Base-by-base conservation (phyloP, 2,797 vertebrate species). In the Graptemys geographica region DNA sequence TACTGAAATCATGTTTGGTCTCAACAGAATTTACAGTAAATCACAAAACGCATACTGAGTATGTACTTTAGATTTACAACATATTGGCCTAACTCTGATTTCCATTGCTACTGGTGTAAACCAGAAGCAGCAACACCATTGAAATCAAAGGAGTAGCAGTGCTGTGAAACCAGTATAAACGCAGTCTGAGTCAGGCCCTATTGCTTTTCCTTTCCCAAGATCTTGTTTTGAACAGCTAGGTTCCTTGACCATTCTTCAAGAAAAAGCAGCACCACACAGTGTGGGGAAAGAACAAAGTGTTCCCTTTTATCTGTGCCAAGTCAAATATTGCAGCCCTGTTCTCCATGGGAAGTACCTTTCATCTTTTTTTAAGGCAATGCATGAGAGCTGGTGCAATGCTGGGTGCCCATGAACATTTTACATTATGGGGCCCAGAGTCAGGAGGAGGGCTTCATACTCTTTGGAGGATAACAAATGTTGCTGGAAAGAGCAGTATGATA, bases 281-380 rank as follows among this genome's bases (percentile, higher is more conserved):
- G 8, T 0, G 78, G 62, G 25, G 23, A 81, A 83, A 96, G 89
- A 95, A 94, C 62, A 96, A 95, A 96, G 87, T 0, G 0, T 31
- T 21, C 94, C 84, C 87, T 95, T 96, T 96, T 79, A 96, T 93
- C 96, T 91, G 28, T 44, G 15, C 81, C 88, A 90, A 33, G 90
- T 94, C 90, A 97, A 96, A 97, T 84, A 96, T 7, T 94, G 87
- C 95, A 95, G 80, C 96, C 82, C 25, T 92, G 90, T 21, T 94
- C 92, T 88, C 90, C 87, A 55, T 2, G 9, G 89, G 89, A 94
- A 88, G 52, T 21, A 11, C 18, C 91, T 96, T 94, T 96, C 89
- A 94, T 96, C 96, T 88, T n/a, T 56, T 83, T 93, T 93, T 37
- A 82, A 81, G 89, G 83, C 33, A 69, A 13, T 5, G 7, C 27